phyloP scores from a whole-genome alignment of 2,113 vertebrate species.

The Saguinus midas region DNA sequence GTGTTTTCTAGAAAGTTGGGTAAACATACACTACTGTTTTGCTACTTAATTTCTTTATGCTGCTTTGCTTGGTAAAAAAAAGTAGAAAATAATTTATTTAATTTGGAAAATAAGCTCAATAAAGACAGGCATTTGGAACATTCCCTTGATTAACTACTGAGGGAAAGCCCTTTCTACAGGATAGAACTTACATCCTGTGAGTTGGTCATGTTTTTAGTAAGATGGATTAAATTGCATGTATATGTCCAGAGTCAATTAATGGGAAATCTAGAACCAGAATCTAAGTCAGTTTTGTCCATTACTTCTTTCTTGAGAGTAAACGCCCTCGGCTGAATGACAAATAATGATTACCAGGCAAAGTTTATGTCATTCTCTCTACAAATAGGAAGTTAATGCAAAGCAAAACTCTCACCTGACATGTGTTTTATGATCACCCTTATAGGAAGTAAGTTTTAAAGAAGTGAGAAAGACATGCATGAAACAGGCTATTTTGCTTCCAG shows the following conservation, averaged over 20 bases:
- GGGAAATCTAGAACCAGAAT: neutral
- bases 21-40: neutral
- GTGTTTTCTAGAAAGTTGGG: neutral
- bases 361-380: neutral
- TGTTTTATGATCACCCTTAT: neutral
- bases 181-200: neutral
- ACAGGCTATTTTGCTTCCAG: neutral
- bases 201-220: neutral
- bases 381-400: neutral
- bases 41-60: neutral
- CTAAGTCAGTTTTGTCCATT: neutral
- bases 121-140: neutral
- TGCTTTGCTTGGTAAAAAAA: neutral
- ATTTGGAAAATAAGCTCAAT: slow-evolving; percentile 17
- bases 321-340: neutral
- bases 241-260: neutral
- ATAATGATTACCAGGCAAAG: neutral
- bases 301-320: neutral
- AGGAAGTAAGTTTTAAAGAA: slow-evolving; percentile 31
- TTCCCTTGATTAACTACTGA: neutral
- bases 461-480: neutral
- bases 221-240: neutral
- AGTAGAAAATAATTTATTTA: neutral
- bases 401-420: neutral
- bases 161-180: neutral